phyloP scores from a whole-genome alignment of 2,888 invertebrate species.

The Callimorpha dominula region DNA sequence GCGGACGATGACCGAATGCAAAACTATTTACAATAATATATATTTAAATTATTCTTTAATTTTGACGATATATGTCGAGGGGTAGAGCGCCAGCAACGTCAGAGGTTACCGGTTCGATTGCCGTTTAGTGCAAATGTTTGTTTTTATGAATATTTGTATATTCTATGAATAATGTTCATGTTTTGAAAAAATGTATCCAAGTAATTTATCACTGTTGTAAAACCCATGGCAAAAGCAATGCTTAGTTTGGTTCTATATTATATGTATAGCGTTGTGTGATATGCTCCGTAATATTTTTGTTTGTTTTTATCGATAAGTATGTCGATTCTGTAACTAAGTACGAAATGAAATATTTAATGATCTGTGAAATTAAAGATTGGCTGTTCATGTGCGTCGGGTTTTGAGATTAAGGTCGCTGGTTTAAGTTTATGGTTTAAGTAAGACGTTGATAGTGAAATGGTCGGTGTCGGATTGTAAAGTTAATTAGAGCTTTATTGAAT shows the following conservation, averaged over 20 bases:
- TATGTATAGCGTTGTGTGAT: no score
- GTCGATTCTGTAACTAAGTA: constrained; percentile 39
- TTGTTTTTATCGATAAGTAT: constrained; percentile 42
- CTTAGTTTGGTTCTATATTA: no score
- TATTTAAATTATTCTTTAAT: background rate
- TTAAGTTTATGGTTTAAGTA: constrained; percentile 2
- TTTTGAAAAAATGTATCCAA: no score
- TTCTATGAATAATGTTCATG: no score
- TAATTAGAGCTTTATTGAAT: constrained; percentile 19
- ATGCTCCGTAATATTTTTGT: no score
- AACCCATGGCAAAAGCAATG: no score
- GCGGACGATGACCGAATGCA: background rate
- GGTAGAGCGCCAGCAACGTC: no score
- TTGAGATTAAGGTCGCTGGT: constrained; percentile 35
- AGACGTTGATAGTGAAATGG: constrained; percentile 2
- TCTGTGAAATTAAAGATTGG: constrained; percentile 42
- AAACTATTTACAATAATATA: background rate
- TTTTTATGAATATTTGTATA: no score
- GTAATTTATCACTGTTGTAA: no score
- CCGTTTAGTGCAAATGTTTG: no score
- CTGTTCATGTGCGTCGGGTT: constrained; percentile 24
- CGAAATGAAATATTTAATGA: constrained; percentile 36
- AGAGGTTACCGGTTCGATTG: no score
- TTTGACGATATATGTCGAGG: background rate
- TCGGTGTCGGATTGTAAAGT: constrained; percentile 25